Base-by-base conservation (phyloP, 2,113 vertebrate species). In the Ciconia stormi region DNA sequence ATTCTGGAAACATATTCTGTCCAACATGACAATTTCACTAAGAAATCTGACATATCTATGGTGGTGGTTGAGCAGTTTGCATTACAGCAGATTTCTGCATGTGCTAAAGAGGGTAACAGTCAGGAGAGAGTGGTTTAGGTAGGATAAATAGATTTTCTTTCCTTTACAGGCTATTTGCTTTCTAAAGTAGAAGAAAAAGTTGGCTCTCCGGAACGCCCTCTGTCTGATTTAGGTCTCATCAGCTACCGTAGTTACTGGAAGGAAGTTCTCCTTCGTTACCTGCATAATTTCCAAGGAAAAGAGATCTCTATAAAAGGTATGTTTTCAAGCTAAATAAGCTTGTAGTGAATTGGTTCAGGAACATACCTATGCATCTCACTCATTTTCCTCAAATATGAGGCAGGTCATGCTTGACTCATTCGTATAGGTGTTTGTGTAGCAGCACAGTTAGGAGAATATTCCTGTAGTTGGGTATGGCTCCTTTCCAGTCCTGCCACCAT, bases 161-260 rank as follows among this genome's bases (percentile, higher is more conserved):
- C 63, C 61, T 72, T 61, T 93, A 56, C 66, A 99, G 99, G 99
- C 92, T 99, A 99, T 97, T 98, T 99, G 95, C 98, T 99, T 87
- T 99, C 99, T 9, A 99, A 99, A 97, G 99, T 99, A 36, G 99
- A 99, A 93, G 99, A 99, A 91, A 99, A 99, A 62, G 99, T 99
- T 19, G 99, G 99, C 11, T 99, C 99, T 40, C 99, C 99, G 0
- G 99, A 99, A 67, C 98, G 99, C 9, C 99, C 99, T 3, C 98
- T 99, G 25, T 99, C 99, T 1, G 99, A 99, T 88, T 93, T 99
- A 92, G 99, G 99, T 25, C 99, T 99, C 79, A 99, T 99, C 97
- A 99, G 99, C 97, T 99, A 99, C 96, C 98, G 99, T n/a, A 99
- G 99, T 97, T 99, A 99, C 98, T 99, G 99, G 99, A 99, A 99